A percentile compares a stretch with the other conserved stretches of the same genome.
phyloP scores from a whole-genome alignment of 2,888 invertebrate species.

The Drosophila ezoana region DNA sequence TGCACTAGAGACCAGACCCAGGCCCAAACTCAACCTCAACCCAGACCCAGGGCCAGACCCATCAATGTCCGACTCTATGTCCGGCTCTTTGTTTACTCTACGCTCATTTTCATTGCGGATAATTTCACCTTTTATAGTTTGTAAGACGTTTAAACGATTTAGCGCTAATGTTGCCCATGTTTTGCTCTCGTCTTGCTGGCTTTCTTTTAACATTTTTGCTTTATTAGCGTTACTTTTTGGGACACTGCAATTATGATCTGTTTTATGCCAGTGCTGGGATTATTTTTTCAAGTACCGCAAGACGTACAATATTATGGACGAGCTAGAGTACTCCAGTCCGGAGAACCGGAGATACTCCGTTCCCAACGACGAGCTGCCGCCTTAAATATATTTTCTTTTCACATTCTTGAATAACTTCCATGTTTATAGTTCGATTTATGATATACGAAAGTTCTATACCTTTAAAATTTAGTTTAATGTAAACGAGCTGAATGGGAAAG shows the following conservation, averaged over 20 bases:
- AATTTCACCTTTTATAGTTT: slow-evolving; percentile 72
- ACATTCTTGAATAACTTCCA: no score
- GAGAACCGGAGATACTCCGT: no score
- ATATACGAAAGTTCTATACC: no score
- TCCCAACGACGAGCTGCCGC: no score
- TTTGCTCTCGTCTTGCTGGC: slow-evolving; percentile 55
- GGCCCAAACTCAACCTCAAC: background rate
- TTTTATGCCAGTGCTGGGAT: slow-evolving; percentile 12
- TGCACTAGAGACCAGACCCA: slow-evolving; percentile 18
- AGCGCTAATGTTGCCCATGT: slow-evolving; percentile 67
- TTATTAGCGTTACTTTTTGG: slow-evolving; percentile 65
- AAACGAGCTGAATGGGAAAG: no score
- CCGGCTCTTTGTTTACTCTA: slow-evolving; percentile 56
- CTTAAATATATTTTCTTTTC: no score
- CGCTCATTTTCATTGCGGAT: slow-evolving; percentile 60
- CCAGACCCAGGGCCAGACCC: slow-evolving; percentile 7
- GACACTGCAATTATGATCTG: slow-evolving; percentile 53
- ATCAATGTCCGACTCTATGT: slow-evolving; percentile 53
- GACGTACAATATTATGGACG: background rate
- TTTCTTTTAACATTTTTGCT: slow-evolving; percentile 68
- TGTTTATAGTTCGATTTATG: no score
- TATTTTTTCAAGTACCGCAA: background rate
- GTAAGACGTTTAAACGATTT: slow-evolving; percentile 68
- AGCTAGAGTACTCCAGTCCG: background rate
- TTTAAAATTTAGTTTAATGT: no score